phyloP scores from a whole-genome alignment of 1,140 invertebrate genomes.

The Tenebrio molitor region DNA sequence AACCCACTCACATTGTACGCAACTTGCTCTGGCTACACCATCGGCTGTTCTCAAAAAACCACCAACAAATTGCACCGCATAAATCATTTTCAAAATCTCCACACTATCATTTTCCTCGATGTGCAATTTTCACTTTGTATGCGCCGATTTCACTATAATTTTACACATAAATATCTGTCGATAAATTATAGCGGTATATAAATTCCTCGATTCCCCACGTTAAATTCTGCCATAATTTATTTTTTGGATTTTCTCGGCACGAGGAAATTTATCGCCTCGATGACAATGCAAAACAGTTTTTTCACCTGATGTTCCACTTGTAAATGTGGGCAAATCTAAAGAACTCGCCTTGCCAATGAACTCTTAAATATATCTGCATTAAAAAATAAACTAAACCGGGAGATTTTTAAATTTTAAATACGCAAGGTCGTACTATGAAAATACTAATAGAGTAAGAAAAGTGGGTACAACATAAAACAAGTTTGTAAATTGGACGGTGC shows the following conservation, averaged over 20 bases:
- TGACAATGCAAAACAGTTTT: constrained; percentile 3
- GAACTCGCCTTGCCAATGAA: neutral
- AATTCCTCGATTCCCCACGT: neutral
- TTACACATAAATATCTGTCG: neutral
- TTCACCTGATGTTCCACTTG: neutral
- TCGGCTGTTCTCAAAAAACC: too few species aligned
- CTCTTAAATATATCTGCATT: neutral
- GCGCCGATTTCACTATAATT: too few species aligned
- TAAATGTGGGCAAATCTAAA: constrained; percentile 1
- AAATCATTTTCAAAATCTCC: too few species aligned
- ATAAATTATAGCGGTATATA: constrained; percentile 9
- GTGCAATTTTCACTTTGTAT: too few species aligned
- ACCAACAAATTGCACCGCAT: too few species aligned
- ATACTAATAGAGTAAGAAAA: constrained; percentile 19
- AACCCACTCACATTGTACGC: too few species aligned
- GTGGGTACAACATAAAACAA: constrained; percentile 8
- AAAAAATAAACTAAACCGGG: constrained; percentile 1
- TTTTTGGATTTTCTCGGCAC: neutral
- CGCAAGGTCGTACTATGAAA: constrained; percentile 18
- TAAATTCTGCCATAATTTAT: constrained; percentile 1
- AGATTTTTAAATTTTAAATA: constrained; percentile 33
- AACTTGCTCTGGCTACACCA: too few species aligned
- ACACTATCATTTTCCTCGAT: too few species aligned
- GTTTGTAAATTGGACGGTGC: constrained; percentile 16
- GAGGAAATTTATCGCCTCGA: neutral